A percentile compares a stretch with the other conserved stretches of the same genome.
These are phyloP conservation scores for Pocillopora grandis DNA, from an alignment of 92 coral and sea anemone genomes.

Conservation along the genomic window DNA sequence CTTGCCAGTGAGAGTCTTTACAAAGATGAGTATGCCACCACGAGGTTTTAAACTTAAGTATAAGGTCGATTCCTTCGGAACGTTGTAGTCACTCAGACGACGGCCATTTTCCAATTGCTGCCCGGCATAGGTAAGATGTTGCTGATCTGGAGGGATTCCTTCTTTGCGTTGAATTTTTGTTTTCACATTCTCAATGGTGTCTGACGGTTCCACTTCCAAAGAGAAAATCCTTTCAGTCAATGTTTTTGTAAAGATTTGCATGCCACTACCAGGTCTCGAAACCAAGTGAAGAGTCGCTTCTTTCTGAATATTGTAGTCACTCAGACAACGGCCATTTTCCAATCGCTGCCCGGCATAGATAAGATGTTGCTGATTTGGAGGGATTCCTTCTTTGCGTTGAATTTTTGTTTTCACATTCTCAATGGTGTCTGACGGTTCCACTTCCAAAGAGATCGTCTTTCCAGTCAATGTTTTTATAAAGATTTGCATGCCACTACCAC, in stretches of 20 bases:
- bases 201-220: not conserved
- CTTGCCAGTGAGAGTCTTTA: too few species aligned
- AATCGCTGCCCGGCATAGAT: not conserved
- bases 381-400: not conserved
- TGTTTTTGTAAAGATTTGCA: not conserved
- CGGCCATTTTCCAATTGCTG: not conserved
- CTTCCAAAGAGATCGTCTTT: too few species aligned
- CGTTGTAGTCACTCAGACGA: not conserved
- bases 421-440: not conserved
- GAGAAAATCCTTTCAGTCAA: not conserved
- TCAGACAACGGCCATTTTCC: not conserved
- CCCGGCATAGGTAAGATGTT: not conserved
- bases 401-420: not conserved
- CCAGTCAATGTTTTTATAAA: too few species aligned
- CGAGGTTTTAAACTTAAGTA: too few species aligned
- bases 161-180: not conserved
- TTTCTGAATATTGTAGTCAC: not conserved
- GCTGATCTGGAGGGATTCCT: not conserved
- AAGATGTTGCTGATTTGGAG: not conserved
- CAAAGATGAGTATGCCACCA: too few species aligned
- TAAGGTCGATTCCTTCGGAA: too few species aligned
- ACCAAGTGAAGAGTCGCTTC: too few species aligned
- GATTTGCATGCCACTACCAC: too few species aligned
- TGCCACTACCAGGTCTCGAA: not conserved
- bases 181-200: not conserved